phyloP scores from a whole-genome alignment of 2,888 invertebrate genomes.

The Lissonota sp. region DNA sequence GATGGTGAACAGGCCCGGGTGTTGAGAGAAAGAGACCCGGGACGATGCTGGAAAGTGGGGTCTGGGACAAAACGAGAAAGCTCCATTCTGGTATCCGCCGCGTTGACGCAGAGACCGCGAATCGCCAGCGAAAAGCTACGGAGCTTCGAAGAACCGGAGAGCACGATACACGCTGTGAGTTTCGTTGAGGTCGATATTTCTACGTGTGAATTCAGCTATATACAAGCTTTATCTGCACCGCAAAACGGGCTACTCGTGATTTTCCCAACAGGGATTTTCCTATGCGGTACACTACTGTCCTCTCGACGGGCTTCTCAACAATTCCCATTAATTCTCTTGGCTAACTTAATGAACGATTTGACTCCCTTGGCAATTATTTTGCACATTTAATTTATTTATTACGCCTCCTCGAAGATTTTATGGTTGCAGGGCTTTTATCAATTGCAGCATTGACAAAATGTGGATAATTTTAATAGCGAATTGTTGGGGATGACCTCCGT shows the following conservation, averaged over 20 bases:
- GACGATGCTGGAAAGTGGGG: too few species aligned
- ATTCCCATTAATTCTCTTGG: background rate
- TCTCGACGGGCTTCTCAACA: background rate
- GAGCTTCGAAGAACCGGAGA: slow-evolving; percentile 23
- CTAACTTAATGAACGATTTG: too few species aligned
- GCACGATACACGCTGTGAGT: slow-evolving; percentile 14
- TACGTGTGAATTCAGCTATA: slow-evolving; percentile 19
- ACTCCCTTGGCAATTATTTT: too few species aligned
- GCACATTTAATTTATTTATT: too few species aligned
- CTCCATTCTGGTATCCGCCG: background rate
- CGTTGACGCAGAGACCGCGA: background rate
- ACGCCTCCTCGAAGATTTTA: too few species aligned
- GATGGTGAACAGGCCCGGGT: too few species aligned
- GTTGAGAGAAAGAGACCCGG: too few species aligned
- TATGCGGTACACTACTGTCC: slow-evolving; percentile 4
- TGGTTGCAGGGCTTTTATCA: too few species aligned
- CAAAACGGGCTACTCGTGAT: background rate
- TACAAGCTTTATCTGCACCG: slow-evolving; percentile 30
- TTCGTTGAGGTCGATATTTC: slow-evolving; percentile 44
- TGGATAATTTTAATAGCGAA: too few species aligned
- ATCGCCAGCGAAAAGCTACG: slow-evolving; percentile 10
- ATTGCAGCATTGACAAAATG: too few species aligned
- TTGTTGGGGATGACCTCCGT: too few species aligned
- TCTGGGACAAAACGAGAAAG: background rate
- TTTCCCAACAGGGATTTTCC: slow-evolving; percentile 6